Base-by-base conservation (phyloP, 2,797 vertebrate species). In the Emys orbicularis region DNA sequence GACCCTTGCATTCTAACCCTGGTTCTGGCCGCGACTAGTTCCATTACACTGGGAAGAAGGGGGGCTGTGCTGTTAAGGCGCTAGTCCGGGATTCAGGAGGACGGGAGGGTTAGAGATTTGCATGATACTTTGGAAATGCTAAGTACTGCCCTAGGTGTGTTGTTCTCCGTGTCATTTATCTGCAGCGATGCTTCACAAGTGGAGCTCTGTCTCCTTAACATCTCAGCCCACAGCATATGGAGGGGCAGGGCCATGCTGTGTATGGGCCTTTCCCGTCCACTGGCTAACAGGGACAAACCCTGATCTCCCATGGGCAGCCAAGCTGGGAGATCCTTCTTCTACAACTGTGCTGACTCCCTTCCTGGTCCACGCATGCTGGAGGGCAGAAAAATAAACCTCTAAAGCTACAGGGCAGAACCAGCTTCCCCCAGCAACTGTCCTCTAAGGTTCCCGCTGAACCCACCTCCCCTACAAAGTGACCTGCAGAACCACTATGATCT, bases 371-470 rank as follows among this genome's bases (percentile, higher is more conserved):
- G 12, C n/a, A 87, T 31, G 16, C 21, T 72, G 47, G 84, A 2
- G 9, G 29, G 3, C 6, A 2, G 6, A 4, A 1, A 9, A 23
- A 84, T 31, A 1, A 1, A 27, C 3, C 2, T 23, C 10, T 27
- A 50, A 53, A 81, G n/a, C 31, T 53, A 53, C 31, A 57, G 27
- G 29, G 49, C 44, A 79, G 61, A 57, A 76, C 41, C 72, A 44
- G 72, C 72, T 29, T 13, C 37, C 41, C 12, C 21, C 34, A n/a
- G 65, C 34, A 29, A 57, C 65, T 5, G 15, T 37, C n/a, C 65
- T 19, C n/a, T 19, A 37, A 25, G 37, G 5, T 44, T 41, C 37
- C 37, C 68, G 6, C 37, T 25, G 21, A 74, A 23, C 18, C 37
- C 5, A 25, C 21, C n/a, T 44, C 21, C 21, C 19, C 37, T 25